phyloP scores from a whole-genome alignment of 2,113 vertebrate species.

The Melanostigma gelatinosum region DNA sequence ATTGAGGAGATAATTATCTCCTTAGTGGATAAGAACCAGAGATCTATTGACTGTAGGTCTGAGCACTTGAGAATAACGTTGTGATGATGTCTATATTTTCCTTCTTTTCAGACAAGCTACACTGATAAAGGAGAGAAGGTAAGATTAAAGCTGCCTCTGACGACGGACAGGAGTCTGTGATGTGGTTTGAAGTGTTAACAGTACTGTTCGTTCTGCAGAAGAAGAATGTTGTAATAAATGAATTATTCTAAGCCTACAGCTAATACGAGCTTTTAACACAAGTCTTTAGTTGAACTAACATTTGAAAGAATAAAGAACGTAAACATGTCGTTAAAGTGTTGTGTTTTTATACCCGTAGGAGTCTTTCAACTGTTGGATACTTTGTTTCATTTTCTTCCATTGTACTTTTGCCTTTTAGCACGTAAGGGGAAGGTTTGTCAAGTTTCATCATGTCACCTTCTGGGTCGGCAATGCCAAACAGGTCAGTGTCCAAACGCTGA shows the following conservation, averaged over 20 bases:
- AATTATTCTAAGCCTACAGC: background rate
- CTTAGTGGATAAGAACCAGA: conserved; percentile 8
- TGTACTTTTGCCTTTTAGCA: conserved; percentile 68
- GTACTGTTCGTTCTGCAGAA: background rate
- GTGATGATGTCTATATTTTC: conserved; percentile 7
- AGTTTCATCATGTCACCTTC: conserved; percentile 86
- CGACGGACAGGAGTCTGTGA: background rate
- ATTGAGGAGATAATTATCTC: background rate
- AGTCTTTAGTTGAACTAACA: background rate
- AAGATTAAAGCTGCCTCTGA: conserved; percentile 27
- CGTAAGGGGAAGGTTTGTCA: conserved; percentile 80
- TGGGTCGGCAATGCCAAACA: conserved; percentile 91
- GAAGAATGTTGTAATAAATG: background rate
- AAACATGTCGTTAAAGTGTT: background rate
- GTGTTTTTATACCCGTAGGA: background rate
- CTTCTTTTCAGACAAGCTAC: conserved; percentile 83
- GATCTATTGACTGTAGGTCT: background rate
- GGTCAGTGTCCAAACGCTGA: conserved; percentile 69
- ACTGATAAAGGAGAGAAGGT: conserved; percentile 90
- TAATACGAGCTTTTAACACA: background rate
- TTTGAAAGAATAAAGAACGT: background rate
- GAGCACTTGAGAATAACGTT: conserved; percentile 13
- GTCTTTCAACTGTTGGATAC: background rate
- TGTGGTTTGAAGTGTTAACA: conserved; percentile 6
- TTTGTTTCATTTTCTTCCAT: background rate